A percentile compares a stretch with the other conserved stretches of the same genome.
phyloP scores from a whole-genome alignment of 2,888 invertebrate genomes.

The Hartigia nigra region DNA sequence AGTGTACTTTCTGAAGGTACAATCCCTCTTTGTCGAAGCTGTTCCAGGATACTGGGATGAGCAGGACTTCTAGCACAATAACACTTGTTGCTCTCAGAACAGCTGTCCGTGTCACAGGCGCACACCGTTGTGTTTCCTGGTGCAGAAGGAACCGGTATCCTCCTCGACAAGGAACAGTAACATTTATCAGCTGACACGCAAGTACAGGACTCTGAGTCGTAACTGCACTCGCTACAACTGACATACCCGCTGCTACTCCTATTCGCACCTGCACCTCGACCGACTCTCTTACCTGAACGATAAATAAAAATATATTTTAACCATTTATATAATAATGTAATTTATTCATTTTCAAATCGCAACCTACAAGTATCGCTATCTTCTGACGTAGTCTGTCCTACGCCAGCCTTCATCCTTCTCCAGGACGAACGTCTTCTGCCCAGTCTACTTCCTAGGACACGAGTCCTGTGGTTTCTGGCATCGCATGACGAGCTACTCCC shows the following conservation, averaged over 20 bases:
- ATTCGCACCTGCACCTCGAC: slow-evolving; percentile 52
- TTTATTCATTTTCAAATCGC: neutral
- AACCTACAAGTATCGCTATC: slow-evolving; percentile 62
- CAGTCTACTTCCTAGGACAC: slow-evolving; percentile 54
- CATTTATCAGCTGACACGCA: slow-evolving; percentile 83
- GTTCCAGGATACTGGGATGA: slow-evolving; percentile 68
- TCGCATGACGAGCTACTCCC: slow-evolving; percentile 63
- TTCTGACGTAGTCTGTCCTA: slow-evolving; percentile 59
- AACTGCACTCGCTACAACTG: slow-evolving; percentile 88
- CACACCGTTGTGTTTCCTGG: slow-evolving; percentile 69
- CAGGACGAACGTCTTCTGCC: slow-evolving; percentile 54
- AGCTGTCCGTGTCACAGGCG: slow-evolving; percentile 87
- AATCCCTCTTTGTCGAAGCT: slow-evolving; percentile 68
- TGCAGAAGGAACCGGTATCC: slow-evolving; percentile 59
- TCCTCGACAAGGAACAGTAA: slow-evolving; percentile 77
- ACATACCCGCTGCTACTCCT: slow-evolving; percentile 76
- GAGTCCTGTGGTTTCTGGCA: slow-evolving; percentile 53
- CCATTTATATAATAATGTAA: neutral
- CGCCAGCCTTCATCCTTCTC: slow-evolving; percentile 39
- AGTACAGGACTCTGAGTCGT: slow-evolving; percentile 86
- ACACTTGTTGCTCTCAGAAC: slow-evolving; percentile 88
- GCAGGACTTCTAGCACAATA: slow-evolving; percentile 71
- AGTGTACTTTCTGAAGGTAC: slow-evolving; percentile 63
- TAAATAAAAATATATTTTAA: neutral
- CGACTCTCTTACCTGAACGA: slow-evolving; percentile 46